Conservation (phyloP, 2,113 vertebrate species). For the Centropristis striata region DNA sequence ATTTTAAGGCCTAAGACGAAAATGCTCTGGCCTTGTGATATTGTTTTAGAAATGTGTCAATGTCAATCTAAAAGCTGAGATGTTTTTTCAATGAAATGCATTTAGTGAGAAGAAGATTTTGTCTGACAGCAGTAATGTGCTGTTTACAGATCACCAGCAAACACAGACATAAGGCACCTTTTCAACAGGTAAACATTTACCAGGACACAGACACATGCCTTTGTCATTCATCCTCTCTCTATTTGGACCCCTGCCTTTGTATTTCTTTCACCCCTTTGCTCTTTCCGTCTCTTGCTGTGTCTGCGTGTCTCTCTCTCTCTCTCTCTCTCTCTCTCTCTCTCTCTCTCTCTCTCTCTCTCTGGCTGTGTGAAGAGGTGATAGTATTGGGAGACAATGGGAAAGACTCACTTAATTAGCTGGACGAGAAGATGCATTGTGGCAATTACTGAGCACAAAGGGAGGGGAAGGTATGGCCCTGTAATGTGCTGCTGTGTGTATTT, state of each 20-base stretch:
- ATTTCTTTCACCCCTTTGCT: conserved; percentile 40
- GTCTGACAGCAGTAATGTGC: conserved; percentile 47
- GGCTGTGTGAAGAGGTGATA: conserved; percentile 74
- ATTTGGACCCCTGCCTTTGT: conserved; percentile 52
- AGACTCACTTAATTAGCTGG: conserved; percentile 87
- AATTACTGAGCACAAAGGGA: conserved; percentile 85
- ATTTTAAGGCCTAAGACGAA: conserved; percentile 7
- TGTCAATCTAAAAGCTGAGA: background rate
- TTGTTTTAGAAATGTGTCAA: background rate
- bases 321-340: conserved; percentile 33
- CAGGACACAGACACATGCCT: conserved; percentile 60
- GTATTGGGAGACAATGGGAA: conserved; percentile 80
- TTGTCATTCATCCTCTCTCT: conserved; percentile 58
- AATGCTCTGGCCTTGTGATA: background rate
- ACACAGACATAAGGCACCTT: conserved; percentile 57
- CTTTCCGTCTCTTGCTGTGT: conserved; percentile 37
- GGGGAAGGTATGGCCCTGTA: conserved; percentile 77
- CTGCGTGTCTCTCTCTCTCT: conserved; percentile 50
- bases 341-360: conserved; percentile 39
- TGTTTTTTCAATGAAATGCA: background rate
- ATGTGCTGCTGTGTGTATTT: conserved; percentile 68
- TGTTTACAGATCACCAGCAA: conserved; percentile 27
- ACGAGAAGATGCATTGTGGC: conserved; percentile 87
- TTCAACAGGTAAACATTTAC: conserved; percentile 76
- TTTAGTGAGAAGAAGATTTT: conserved; percentile 36